A percentile compares a stretch with the other conserved stretches of the same genome.
Conservation (phyloP, 2,113 vertebrate genomes). For the Hymenochirus boettgeri region DNA sequence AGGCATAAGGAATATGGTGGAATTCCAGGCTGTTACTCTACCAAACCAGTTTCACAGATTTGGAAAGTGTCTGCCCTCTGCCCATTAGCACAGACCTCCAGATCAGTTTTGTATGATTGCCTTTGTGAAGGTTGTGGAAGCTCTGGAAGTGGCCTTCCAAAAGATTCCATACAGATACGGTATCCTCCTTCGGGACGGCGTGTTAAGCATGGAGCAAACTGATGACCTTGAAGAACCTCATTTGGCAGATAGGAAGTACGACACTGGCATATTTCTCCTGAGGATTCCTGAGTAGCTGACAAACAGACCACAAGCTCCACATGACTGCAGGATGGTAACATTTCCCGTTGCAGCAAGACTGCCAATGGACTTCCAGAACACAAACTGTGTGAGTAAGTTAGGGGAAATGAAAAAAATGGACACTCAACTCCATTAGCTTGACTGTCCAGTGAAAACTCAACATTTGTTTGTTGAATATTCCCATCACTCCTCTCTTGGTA, state of each 20-base stretch:
- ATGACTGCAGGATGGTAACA: constrained; percentile 53
- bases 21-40: constrained; percentile 51
- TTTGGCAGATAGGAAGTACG: constrained; percentile 89
- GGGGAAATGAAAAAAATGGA: constrained; percentile 88
- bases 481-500: constrained; percentile 82
- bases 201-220: constrained; percentile 70
- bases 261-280: constrained; percentile 87
- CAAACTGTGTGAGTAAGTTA: constrained; percentile 83
- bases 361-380: constrained; percentile 79
- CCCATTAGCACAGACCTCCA: constrained; percentile 82
- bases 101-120: constrained; percentile 75
- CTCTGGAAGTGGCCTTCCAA: constrained; percentile 75
- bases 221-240: constrained; percentile 81
- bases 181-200: constrained; percentile 75
- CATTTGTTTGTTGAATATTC: constrained; percentile 77
- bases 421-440: constrained; percentile 68
- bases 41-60: constrained; percentile 65
- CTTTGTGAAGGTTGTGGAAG: constrained; percentile 61
- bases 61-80: constrained; percentile 70
- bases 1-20: constrained; percentile 11
- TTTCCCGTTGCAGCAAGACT: constrained; percentile 70
- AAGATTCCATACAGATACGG: constrained; percentile 80
- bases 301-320: constrained; percentile 91
- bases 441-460: constrained; percentile 83
- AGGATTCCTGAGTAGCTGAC: constrained; percentile 86